phyloP scores from a whole-genome alignment of 2,797 vertebrate species.

The Rachycentron canadum region DNA sequence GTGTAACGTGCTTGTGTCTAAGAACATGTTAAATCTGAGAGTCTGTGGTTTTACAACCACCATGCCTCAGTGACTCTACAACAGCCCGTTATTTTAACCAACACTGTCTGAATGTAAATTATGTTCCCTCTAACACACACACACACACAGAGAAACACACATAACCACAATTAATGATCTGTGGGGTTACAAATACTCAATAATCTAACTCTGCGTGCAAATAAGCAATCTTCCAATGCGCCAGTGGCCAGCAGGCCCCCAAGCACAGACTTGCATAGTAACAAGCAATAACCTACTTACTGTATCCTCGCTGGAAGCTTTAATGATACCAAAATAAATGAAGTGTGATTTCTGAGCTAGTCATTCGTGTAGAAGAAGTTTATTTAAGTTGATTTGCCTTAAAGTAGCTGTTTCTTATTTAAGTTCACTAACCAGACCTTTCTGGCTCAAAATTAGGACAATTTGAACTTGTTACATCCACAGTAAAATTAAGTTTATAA shows the following conservation, averaged over 20 bases:
- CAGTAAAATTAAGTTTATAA: neutral
- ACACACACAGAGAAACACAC: slow-evolving; percentile 20
- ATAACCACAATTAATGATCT: slow-evolving; percentile 35
- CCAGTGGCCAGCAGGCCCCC: slow-evolving; percentile 5
- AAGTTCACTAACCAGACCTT: neutral
- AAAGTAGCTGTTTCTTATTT: neutral
- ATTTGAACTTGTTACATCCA: neutral
- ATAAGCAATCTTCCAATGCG: slow-evolving; percentile 20
- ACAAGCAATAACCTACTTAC: slow-evolving; percentile 15
- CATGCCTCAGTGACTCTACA: slow-evolving; percentile 46
- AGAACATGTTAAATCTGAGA: slow-evolving; percentile 48
- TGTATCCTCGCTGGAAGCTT: slow-evolving; percentile 2
- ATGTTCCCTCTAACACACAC: slow-evolving; percentile 19
- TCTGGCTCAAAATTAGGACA: neutral
- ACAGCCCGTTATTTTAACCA: slow-evolving; percentile 59
- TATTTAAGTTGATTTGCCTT: neutral
- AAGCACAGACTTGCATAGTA: slow-evolving; percentile 2
- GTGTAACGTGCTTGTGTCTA: slow-evolving; percentile 23
- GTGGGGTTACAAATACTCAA: slow-evolving; percentile 31
- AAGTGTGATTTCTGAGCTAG: neutral
- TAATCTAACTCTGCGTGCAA: slow-evolving; percentile 39
- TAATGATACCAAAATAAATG: neutral
- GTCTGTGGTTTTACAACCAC: slow-evolving; percentile 53
- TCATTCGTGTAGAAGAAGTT: neutral
- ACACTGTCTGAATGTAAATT: slow-evolving; percentile 41